Evolutionary conservation across 2,113 vertebrate genomes (phyloP), one percentile per base, ranked within the genome.

Genomic region (Ascaphus truei): DNA sequence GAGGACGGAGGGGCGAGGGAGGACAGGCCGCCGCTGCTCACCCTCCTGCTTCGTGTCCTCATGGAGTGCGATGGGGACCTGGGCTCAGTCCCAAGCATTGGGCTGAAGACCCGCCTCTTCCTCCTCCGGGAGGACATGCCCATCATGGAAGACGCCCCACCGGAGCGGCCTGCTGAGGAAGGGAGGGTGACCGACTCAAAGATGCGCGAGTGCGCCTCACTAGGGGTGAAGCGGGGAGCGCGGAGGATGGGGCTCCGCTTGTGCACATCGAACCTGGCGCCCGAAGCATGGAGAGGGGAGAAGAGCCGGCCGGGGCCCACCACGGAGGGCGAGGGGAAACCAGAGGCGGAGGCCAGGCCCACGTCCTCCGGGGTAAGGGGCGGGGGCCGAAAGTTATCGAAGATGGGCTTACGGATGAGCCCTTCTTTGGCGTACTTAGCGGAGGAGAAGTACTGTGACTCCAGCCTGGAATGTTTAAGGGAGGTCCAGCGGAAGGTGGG

Each of bases 341-440:
- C 73, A 8, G 93, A 79, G 0, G 88, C 68, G 31, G 60, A 39
- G 0, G 89, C 89, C 25, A 99, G 88, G 60, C 97, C 97, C 2
- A 99, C 97, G 0, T 99, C 97, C 78, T 99, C 90, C 0, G 94
- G 91, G 0, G 97, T 99, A n/a, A 99, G 91, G 0, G 97, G 97
- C 0, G 96, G 96, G 51, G 96, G 93, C 26, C 96, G 89, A 77
- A 99, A 98, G 84, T 99, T 99, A 84, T 99, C 97, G 51, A 99
- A 99, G 72, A 98, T 87, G 0, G 97, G 97, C 79, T 98, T 98
- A 63, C 96, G 93, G 61, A 99, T 99, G 22, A 99, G 96, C 67
- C 97, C 97, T 85, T 98, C 96, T 92, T 98, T 99, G 90, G 97
- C 97, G 73, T 98, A 99, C 80, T 98, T 99, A 59, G 97, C 97